A percentile compares a stretch with the other conserved stretches of the same genome.
These are phyloP conservation scores for Metalampra italica DNA, from an alignment of 2,888 invertebrate genomes.

Conservation along the genomic window DNA sequence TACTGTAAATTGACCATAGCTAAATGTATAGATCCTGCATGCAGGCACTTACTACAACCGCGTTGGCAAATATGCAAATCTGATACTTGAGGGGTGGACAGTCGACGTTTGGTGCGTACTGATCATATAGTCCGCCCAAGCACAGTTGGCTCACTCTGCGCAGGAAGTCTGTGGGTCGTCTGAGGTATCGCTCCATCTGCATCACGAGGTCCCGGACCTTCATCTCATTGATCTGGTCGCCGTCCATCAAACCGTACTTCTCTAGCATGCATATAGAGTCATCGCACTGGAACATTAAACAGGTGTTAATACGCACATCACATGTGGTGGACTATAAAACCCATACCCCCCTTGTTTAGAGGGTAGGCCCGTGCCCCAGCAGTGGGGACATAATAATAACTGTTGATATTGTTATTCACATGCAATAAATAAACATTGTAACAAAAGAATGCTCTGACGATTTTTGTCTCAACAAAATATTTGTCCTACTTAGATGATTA, in stretches of 20 bases:
- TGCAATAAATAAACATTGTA: too few relatives aligned
- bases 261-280: background rate
- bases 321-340: too few relatives aligned
- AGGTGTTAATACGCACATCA: too few relatives aligned
- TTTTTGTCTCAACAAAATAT: too few relatives aligned
- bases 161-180: background rate
- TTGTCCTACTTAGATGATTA: too few relatives aligned
- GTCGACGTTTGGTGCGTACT: background rate
- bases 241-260: background rate
- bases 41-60: conserved; percentile 6
- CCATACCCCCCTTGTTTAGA: too few relatives aligned
- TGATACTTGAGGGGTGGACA: conserved; percentile 1
- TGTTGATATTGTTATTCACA: too few relatives aligned
- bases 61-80: conserved; percentile 4
- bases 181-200: background rate
- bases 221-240: background rate
- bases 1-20: too few relatives aligned
- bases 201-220: background rate
- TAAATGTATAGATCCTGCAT: too few relatives aligned
- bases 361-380: too few relatives aligned
- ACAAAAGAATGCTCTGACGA: too few relatives aligned
- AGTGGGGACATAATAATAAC: too few relatives aligned
- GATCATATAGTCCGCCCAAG: background rate
- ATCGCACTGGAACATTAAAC: background rate
- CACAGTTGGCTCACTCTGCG: background rate